These are phyloP conservation scores for Trissolcus japonicus DNA, from an alignment of 2,888 invertebrate species.

Conservation along the genomic window DNA sequence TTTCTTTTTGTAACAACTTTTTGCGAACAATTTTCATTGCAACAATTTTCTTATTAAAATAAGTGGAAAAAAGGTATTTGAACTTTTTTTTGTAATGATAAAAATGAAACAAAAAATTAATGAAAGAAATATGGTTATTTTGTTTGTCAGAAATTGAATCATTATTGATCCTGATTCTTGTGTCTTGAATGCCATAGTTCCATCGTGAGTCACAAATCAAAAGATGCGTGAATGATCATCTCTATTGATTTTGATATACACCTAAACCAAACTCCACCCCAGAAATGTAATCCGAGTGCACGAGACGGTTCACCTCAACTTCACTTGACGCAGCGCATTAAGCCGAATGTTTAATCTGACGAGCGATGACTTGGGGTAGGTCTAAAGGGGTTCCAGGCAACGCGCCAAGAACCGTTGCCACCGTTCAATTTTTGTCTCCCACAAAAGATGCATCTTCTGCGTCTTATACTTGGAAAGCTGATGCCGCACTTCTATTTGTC, in stretches of 20 bases:
- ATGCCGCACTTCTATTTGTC: slow-evolving; percentile 9
- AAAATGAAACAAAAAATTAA: too few species aligned
- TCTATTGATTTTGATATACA: slow-evolving; percentile 18
- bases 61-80: too few species aligned
- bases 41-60: too few species aligned
- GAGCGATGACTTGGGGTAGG: slow-evolving; percentile 16
- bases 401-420: slow-evolving; percentile 45
- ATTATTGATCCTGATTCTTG: too few species aligned
- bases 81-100: too few species aligned
- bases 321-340: slow-evolving; percentile 40
- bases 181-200: too few species aligned
- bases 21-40: too few species aligned
- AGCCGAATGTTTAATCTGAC: slow-evolving; percentile 46
- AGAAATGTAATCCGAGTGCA: slow-evolving; percentile 32
- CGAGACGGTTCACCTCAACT: slow-evolving; percentile 28
- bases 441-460: slow-evolving; percentile 10
- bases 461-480: slow-evolving; percentile 41
- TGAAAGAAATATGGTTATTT: too few species aligned
- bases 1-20: not conserved
- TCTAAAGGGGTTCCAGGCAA: slow-evolving; percentile 43
- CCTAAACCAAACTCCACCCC: slow-evolving; percentile 4
- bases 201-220: too few species aligned
- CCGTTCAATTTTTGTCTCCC: slow-evolving; percentile 12
- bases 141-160: too few species aligned
- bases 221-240: slow-evolving; percentile 9